Conservation (phyloP, 2,113 vertebrate species). For the Hiodon alosoides region DNA sequence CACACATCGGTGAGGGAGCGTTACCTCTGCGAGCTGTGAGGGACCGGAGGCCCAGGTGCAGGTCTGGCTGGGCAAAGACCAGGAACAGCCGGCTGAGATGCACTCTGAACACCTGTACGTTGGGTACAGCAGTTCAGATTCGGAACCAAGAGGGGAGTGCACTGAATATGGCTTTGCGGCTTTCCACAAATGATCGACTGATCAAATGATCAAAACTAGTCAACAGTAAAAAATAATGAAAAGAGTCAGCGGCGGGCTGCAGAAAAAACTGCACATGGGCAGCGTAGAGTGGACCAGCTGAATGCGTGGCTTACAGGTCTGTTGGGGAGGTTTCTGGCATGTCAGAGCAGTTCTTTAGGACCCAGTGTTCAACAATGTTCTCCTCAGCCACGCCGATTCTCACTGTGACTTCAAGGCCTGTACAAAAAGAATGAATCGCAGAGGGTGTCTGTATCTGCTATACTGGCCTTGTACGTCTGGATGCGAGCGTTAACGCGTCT, state of each 20-base stretch:
- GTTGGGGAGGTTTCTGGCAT: not conserved
- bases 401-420: conserved; percentile 11
- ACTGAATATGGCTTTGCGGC: no score
- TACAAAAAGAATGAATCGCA: not conserved
- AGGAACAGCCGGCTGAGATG: conserved; percentile 42
- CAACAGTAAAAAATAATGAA: no score
- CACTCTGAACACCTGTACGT: conserved; percentile 41
- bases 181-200: not conserved
- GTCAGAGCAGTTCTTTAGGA: conserved; percentile 19
- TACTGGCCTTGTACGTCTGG: no score
- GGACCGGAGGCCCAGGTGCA: conserved; percentile 24
- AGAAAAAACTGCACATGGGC: no score
- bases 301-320: conserved; percentile 11
- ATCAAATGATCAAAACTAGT: not conserved
- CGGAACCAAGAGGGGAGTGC: conserved; percentile 23
- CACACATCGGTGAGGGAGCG: conserved; percentile 12
- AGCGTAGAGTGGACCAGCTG: not conserved
- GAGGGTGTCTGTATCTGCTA: no score
- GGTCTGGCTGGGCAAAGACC: conserved; percentile 17
- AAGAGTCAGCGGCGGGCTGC: no score
- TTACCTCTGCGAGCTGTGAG: not conserved
- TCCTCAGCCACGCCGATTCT: not conserved
- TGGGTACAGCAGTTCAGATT: not conserved
- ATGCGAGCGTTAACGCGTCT: no score
- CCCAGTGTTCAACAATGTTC: not conserved